Conservation (phyloP, 2,113 vertebrate species). For the Hoplias malabaricus region DNA sequence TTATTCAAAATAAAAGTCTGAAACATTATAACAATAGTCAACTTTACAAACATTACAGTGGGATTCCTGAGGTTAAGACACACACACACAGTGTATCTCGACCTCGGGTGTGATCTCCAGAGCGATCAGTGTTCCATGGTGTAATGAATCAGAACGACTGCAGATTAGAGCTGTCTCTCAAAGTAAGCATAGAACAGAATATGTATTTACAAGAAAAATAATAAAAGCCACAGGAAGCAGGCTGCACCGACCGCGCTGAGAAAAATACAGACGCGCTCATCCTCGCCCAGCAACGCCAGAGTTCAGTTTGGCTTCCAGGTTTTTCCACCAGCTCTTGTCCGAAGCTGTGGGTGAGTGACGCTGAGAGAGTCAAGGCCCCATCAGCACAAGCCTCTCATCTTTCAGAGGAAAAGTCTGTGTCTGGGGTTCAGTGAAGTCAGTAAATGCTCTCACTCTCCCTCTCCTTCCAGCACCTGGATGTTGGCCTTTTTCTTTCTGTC, state of each 20-base stretch:
- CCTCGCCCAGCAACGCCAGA: too few relatives aligned
- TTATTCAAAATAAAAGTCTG: background rate
- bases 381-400: background rate
- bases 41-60: too few relatives aligned
- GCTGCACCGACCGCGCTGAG: background rate
- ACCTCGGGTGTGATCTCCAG: too few relatives aligned
- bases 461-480: constrained; percentile 80
- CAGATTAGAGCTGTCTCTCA: background rate
- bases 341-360: background rate
- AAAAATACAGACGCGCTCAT: too few relatives aligned
- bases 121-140: too few relatives aligned
- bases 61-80: background rate
- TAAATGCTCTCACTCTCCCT: constrained; percentile 19
- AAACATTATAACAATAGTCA: background rate
- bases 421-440: background rate
- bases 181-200: background rate
- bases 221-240: background rate
- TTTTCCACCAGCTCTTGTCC: background rate
- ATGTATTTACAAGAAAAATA: background rate
- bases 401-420: background rate
- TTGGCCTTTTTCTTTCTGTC: constrained; percentile 66
- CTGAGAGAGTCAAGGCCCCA: background rate
- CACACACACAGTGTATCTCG: too few relatives aligned
- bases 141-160: background rate
- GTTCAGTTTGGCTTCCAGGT: background rate